Base-by-base conservation (phyloP, 2,888 invertebrate genomes). In the Prenolepis imparis region DNA sequence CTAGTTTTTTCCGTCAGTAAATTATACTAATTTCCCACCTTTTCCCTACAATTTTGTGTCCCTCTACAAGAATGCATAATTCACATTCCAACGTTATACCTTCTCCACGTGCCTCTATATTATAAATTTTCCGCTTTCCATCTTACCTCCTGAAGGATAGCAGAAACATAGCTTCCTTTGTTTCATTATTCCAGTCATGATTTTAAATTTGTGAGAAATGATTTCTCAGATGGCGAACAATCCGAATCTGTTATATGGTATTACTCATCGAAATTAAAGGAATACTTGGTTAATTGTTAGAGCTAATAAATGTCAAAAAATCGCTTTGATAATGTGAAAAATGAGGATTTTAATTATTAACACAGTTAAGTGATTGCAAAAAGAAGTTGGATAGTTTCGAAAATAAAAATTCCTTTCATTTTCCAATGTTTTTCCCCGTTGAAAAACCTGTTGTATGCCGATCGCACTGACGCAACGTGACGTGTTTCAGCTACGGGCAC, bases 11-110 rank as follows among this genome's bases (percentile, higher is more conserved):
- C 73, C 52, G 61, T 41, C 64, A 44, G 63, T 18, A 66, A 70
- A 78, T 84, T 86, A 81, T 41, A 84, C 73, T 82, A 48, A 82
- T 68, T 52, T 57, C n/a, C 18, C 15, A 72, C 63, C 84, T 80
- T 82, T 75, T 67, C 66, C 55, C 67, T 39, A 32, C 36, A 72
- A 74, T 80, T 81, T 59, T 52, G 66, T 66, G 21, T 64, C 52
- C 44, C 39, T 57, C 64, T 48, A 15, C 80, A 32, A 64, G 57
- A 72, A 80, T 72, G 64, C 73, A 77, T 61, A 83, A 83, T 74
- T 87, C 66, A 32, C 83, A 83, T 83, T 63, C 85, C 83, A 24
- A 2, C 48, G 44, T 80, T 28, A n/a, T 80, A 52, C 63, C 61
- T 41, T 32, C 44, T 52, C 41, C 9, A 21, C 24, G n/a, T 72